Conservation (phyloP, 2,113 vertebrate genomes). For the Taurulus bubalis region DNA sequence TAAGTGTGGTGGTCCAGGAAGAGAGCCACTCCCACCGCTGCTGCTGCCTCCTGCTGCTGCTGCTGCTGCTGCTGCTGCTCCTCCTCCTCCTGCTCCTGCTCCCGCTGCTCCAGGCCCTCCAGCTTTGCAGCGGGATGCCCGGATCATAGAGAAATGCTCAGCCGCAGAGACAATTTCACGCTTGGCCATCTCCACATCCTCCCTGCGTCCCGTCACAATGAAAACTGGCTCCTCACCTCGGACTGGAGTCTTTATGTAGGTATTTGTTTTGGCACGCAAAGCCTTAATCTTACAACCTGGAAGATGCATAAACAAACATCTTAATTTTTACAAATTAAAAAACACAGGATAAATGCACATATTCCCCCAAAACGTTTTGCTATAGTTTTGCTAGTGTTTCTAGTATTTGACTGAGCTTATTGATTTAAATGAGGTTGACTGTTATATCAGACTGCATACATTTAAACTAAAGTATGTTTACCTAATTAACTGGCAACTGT, state of each 20-base stretch:
- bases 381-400: background rate
- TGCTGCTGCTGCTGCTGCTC: background rate
- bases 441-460: background rate
- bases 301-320: conserved; percentile 14
- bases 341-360: background rate
- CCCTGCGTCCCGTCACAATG: conserved; percentile 94
- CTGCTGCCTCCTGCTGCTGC: background rate
- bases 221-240: conserved; percentile 95
- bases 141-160: conserved; percentile 97
- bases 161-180: conserved; percentile 95
- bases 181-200: conserved; percentile 98
- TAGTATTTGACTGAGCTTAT: background rate
- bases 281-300: conserved; percentile 99
- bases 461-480: background rate
- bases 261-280: conserved; percentile 96
- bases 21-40: conserved; percentile 52
- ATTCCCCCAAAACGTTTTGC: background rate
- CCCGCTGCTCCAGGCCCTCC: conserved; percentile 54
- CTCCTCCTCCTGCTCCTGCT: background rate
- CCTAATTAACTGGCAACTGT: background rate
- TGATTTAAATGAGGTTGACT: background rate
- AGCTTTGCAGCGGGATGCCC: conserved; percentile 91
- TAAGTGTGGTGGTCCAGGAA: conserved; percentile 91
- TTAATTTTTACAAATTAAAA: background rate
- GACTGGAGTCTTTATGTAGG: conserved; percentile 97